Evolutionary conservation across 2,888 invertebrate genomes (phyloP).

Genomic region (Hipparchia sbordonii): DNA sequence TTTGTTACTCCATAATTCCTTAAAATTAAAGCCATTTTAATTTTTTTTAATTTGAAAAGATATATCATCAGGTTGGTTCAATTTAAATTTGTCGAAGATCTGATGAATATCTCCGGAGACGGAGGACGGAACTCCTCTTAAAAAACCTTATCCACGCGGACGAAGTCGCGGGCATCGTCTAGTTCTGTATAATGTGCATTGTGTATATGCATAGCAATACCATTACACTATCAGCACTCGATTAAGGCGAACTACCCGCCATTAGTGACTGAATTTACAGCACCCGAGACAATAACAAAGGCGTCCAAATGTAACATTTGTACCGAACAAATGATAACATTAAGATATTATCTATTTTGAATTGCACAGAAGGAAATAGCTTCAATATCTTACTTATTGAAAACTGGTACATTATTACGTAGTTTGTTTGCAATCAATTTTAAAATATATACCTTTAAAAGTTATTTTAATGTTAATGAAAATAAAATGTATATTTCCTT

Average conservation of each 20-base stretch:
- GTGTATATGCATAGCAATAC: neutral
- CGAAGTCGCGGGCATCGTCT: neutral
- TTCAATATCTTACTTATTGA: slow-evolving; percentile 1
- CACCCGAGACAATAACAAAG: neutral
- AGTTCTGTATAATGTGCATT: neutral
- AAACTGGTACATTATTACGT: neutral
- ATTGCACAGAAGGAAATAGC: neutral
- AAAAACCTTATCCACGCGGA: neutral
- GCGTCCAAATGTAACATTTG: neutral
- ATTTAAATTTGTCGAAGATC: too few relatives aligned
- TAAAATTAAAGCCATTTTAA: too few relatives aligned
- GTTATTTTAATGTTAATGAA: too few relatives aligned
- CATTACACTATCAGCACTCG: neutral
- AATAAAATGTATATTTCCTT: too few relatives aligned
- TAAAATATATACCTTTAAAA: neutral
- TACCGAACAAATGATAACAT: slow-evolving; percentile 8
- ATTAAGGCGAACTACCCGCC: slow-evolving; percentile 2
- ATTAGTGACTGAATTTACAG: neutral
- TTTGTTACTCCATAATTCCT: too few relatives aligned
- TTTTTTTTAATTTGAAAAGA: too few relatives aligned
- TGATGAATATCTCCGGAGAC: too few relatives aligned
- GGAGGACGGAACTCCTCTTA: too few relatives aligned
- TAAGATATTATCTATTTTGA: slow-evolving; percentile 10
- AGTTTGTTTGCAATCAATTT: neutral
- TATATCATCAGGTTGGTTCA: too few relatives aligned